Evolutionary conservation across 1,140 invertebrate species (phyloP).

Genomic region (Caerostris darwini): DNA sequence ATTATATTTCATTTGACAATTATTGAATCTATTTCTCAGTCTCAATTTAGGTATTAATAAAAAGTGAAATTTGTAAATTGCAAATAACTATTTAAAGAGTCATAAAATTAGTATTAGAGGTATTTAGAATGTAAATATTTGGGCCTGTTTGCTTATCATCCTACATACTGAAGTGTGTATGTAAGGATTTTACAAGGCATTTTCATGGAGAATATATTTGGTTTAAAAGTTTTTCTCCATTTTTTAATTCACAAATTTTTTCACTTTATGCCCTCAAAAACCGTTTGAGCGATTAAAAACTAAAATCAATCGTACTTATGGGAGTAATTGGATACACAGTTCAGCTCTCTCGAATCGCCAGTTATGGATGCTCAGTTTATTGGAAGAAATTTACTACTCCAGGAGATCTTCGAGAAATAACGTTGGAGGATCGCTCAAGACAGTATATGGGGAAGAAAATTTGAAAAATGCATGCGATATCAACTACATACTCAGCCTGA

Average conservation of each 20-base stretch:
- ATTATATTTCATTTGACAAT: too few relatives aligned
- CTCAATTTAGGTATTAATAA: too few relatives aligned
- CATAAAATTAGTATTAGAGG: too few relatives aligned
- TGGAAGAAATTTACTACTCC: slow-evolving; percentile 21
- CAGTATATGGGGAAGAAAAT: slow-evolving; percentile 60
- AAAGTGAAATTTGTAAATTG: too few relatives aligned
- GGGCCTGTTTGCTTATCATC: too few relatives aligned
- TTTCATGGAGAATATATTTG: too few relatives aligned
- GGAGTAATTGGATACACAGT: not conserved
- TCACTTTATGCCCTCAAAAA: not conserved
- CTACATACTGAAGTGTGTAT: too few relatives aligned
- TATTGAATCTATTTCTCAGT: too few relatives aligned
- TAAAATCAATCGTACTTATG: slow-evolving; percentile 24
- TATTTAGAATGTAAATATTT: too few relatives aligned
- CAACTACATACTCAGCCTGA: not conserved
- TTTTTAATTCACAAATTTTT: not conserved
- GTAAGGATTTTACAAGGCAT: too few relatives aligned
- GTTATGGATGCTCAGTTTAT: slow-evolving; percentile 39
- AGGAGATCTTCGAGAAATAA: not conserved
- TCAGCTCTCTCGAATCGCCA: not conserved
- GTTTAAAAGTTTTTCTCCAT: too few relatives aligned
- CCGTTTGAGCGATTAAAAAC: not conserved
- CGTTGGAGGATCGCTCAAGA: not conserved
- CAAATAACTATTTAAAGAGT: too few relatives aligned
- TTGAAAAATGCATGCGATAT: slow-evolving; percentile 39